Conservation (phyloP, 2,888 invertebrate genomes). For the Thera obeliscata region DNA sequence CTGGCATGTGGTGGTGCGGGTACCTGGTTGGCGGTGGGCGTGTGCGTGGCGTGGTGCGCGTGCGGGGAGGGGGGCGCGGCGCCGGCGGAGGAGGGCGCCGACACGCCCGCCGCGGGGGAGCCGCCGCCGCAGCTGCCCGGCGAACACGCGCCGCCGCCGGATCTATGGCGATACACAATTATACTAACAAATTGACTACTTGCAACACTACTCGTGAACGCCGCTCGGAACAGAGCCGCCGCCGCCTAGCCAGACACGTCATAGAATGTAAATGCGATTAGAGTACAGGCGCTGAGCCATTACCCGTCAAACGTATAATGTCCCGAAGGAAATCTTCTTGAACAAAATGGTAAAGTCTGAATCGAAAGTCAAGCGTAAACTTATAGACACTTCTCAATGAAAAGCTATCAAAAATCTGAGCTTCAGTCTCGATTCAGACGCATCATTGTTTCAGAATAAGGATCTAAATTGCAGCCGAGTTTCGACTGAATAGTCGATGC, state of each 20-base stretch:
- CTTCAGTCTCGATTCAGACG: background rate
- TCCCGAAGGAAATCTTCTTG: background rate
- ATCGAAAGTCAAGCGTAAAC: background rate
- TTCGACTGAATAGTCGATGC: background rate
- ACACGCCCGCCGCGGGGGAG: conserved; percentile 73
- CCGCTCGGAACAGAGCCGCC: no score
- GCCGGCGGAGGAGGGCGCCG: conserved; percentile 74
- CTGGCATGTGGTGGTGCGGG: background rate
- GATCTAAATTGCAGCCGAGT: background rate
- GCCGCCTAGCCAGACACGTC: conserved; percentile 22
- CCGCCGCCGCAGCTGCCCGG: conserved; percentile 79
- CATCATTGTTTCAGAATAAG: background rate
- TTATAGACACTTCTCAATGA: background rate
- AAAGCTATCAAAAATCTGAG: background rate
- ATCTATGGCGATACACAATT: no score
- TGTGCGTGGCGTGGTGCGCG: conserved; percentile 32
- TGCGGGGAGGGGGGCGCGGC: conserved; percentile 68
- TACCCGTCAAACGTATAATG: background rate
- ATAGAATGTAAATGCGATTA: background rate
- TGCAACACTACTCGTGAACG: no score
- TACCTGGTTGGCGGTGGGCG: conserved; percentile 59
- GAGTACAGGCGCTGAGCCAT: background rate
- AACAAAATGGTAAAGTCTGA: background rate
- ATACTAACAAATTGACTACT: conserved; percentile 17
- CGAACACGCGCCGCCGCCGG: conserved; percentile 60